These are phyloP conservation scores for Coptodon rendalli DNA, from an alignment of 2,113 vertebrate genomes.

Conservation along the genomic window DNA sequence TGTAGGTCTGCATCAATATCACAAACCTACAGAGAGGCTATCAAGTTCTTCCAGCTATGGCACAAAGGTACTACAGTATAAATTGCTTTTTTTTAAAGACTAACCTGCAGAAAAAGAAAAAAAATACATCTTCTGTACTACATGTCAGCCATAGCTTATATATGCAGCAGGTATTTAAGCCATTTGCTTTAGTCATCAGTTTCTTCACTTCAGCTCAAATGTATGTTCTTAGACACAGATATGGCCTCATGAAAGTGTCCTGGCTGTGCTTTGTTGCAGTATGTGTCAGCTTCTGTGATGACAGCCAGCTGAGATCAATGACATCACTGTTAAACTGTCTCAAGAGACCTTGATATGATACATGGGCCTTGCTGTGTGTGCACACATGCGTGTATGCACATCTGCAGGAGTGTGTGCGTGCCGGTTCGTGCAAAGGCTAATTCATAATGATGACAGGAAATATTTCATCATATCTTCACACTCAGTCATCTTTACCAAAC, in stretches of 20 bases:
- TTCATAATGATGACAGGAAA: slow-evolving; percentile 70
- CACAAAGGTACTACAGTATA: neutral
- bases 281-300: neutral
- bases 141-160: neutral
- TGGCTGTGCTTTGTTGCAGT: neutral
- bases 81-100: neutral
- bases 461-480: slow-evolving; percentile 59
- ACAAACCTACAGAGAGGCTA: no score
- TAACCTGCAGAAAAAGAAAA: neutral
- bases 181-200: neutral
- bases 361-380: slow-evolving; percentile 19
- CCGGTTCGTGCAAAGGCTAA: slow-evolving; percentile 30
- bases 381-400: neutral
- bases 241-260: neutral
- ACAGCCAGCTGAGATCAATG: slow-evolving; percentile 52
- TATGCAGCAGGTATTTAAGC: neutral
- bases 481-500: slow-evolving; percentile 59
- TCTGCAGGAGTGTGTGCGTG: neutral
- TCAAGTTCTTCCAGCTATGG: neutral
- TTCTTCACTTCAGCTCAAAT: neutral
- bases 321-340: slow-evolving; percentile 40
- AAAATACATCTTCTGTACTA: neutral
- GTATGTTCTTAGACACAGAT: neutral
- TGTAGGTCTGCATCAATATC: neutral
- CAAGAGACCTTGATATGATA: slow-evolving; percentile 55